Evolutionary conservation across 2,797 vertebrate species (phyloP).

Genomic region (Tenualosa ilisha): DNA sequence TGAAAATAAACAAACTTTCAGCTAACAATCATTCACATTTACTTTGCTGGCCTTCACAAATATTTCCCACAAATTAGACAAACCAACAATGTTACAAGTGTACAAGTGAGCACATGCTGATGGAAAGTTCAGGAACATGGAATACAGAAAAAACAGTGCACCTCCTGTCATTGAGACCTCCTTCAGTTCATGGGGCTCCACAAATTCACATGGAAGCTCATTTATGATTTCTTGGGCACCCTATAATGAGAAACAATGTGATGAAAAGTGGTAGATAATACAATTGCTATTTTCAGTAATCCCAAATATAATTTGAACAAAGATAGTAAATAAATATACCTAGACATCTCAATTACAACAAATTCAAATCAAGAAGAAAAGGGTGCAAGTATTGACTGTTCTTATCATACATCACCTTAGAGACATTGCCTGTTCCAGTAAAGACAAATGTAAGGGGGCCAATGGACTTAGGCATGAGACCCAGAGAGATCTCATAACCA

Average conservation of each 20-base stretch:
- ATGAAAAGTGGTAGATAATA: neutral
- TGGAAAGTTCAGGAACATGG: too few relatives aligned
- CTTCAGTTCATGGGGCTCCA: slow-evolving; percentile 91
- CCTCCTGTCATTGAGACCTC: slow-evolving; percentile 90
- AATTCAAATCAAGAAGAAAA: neutral
- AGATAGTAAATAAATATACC: neutral
- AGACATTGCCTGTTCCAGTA: slow-evolving; percentile 97
- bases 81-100: too few relatives aligned
- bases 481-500: slow-evolving; percentile 95
- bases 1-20: slow-evolving; percentile 50
- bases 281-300: neutral
- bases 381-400: neutral
- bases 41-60: neutral
- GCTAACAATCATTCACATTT: neutral
- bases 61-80: too few relatives aligned
- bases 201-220: slow-evolving; percentile 92
- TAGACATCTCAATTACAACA: neutral
- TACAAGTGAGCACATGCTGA: neutral
- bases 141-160: slow-evolving; percentile 55
- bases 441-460: slow-evolving; percentile 96
- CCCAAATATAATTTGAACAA: neutral
- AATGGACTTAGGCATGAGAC: slow-evolving; percentile 94
- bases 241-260: slow-evolving; percentile 63
- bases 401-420: slow-evolving; percentile 76
- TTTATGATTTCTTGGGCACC: slow-evolving; percentile 94